These are phyloP conservation scores for Perognathus longimembris DNA, from an alignment of 2,113 vertebrate genomes.

Conservation along the genomic window DNA sequence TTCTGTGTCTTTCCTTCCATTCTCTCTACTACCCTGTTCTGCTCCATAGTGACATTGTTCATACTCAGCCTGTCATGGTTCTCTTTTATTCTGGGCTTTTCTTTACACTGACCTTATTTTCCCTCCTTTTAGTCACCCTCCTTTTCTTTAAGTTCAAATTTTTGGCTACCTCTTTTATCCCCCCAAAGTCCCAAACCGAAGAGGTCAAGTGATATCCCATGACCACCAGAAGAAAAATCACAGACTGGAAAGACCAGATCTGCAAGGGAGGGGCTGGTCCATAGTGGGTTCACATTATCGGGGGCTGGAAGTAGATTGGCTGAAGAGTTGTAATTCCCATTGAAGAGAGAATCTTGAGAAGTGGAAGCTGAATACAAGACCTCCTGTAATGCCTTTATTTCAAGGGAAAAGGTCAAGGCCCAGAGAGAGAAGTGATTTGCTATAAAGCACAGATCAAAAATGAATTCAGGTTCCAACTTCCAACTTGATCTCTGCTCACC, in stretches of 20 bases:
- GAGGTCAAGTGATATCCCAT: neutral
- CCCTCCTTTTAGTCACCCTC: neutral
- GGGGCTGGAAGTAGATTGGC: neutral
- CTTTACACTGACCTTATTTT: neutral
- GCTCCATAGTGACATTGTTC: neutral
- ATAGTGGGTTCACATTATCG: no score
- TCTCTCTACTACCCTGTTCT: no score
- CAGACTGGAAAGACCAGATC: neutral
- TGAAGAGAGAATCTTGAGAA: neutral
- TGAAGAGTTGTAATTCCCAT: neutral
- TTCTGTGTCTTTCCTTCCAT: neutral
- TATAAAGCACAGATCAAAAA: neutral
- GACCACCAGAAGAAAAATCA: neutral
- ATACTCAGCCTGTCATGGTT: neutral
- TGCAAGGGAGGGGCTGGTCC: no score
- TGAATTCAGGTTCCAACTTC: neutral
- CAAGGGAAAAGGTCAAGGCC: neutral
- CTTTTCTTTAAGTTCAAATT: neutral
- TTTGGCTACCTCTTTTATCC: neutral
- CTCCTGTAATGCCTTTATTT: neutral
- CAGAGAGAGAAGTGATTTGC: neutral
- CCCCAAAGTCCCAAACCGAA: neutral
- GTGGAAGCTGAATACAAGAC: neutral
- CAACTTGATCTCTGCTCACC: neutral
- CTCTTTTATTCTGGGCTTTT: conserved; percentile 7